Conservation (phyloP, 2,888 invertebrate species). For the Actias luna region DNA sequence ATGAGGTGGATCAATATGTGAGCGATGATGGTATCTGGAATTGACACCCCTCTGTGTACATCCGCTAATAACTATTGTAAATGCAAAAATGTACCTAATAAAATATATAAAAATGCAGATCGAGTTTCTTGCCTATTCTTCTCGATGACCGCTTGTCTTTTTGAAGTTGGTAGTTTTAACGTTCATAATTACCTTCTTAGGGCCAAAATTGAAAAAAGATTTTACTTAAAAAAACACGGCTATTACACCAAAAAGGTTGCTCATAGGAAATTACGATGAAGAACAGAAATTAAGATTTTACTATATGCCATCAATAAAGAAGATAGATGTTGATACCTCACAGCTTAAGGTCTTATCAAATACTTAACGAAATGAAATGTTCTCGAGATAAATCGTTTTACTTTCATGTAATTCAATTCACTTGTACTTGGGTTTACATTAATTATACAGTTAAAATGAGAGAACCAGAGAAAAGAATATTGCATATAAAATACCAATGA, state of each 20-base stretch:
- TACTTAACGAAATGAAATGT: neutral
- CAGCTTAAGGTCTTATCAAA: neutral
- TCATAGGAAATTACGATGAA: neutral
- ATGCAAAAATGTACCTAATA: no score
- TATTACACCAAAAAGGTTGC: no score
- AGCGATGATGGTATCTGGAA: no score
- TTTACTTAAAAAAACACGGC: neutral
- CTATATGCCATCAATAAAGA: neutral
- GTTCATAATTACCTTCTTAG: no score
- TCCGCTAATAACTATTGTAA: no score
- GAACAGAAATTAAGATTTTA: neutral
- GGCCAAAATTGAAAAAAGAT: neutral
- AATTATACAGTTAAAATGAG: neutral
- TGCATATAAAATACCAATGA: constrained; percentile 73
- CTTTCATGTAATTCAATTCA: neutral
- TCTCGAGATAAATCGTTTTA: neutral
- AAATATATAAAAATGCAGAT: no score
- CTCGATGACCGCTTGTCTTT: no score
- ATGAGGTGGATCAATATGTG: no score
- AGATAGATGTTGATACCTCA: neutral
- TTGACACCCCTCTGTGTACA: no score
- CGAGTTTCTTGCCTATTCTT: no score
- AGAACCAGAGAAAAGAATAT: constrained; percentile 19
- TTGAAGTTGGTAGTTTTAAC: no score
- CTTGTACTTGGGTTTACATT: neutral